phyloP scores from a whole-genome alignment of 2,797 vertebrate genomes.

The Chaunax sp. region DNA sequence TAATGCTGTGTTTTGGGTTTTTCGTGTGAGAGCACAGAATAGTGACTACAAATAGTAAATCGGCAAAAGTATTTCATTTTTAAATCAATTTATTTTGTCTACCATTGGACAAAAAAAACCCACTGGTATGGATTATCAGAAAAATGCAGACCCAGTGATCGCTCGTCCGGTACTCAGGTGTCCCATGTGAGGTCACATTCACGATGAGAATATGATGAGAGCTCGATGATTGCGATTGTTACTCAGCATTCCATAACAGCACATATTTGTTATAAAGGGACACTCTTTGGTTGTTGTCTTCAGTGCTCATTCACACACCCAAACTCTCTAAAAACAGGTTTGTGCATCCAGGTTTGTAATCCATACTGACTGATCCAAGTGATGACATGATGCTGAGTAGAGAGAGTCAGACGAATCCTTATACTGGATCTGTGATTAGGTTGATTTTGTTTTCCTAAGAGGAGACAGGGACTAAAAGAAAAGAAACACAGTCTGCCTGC shows the following conservation, averaged over 20 bases:
- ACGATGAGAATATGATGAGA: not conserved
- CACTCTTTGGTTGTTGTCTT: too few relatives aligned
- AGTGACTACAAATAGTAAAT: too few relatives aligned
- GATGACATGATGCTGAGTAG: constrained; percentile 8
- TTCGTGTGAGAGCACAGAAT: too few relatives aligned
- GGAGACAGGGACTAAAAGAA: constrained; percentile 31
- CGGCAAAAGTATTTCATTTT: too few relatives aligned
- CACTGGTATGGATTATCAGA: too few relatives aligned
- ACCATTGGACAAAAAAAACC: too few relatives aligned
- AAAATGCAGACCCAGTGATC: too few relatives aligned
- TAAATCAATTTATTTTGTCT: too few relatives aligned
- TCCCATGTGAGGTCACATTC: constrained; percentile 21
- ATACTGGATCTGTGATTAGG: constrained; percentile 17
- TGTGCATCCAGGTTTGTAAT: not conserved
- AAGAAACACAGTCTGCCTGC: constrained; percentile 36
- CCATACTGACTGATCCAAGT: not conserved
- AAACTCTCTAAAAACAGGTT: not conserved
- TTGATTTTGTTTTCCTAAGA: constrained; percentile 38
- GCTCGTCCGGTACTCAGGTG: too few relatives aligned
- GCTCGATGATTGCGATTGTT: constrained; percentile 8
- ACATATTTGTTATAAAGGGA: too few relatives aligned
- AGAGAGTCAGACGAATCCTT: constrained; percentile 11
- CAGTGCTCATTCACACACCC: too few relatives aligned
- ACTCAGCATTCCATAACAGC: constrained; percentile 20
- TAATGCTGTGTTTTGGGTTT: too few relatives aligned